Evolutionary conservation across 2,797 vertebrate species (phyloP).

Genomic region (Muraenolepis orangiensis): DNA sequence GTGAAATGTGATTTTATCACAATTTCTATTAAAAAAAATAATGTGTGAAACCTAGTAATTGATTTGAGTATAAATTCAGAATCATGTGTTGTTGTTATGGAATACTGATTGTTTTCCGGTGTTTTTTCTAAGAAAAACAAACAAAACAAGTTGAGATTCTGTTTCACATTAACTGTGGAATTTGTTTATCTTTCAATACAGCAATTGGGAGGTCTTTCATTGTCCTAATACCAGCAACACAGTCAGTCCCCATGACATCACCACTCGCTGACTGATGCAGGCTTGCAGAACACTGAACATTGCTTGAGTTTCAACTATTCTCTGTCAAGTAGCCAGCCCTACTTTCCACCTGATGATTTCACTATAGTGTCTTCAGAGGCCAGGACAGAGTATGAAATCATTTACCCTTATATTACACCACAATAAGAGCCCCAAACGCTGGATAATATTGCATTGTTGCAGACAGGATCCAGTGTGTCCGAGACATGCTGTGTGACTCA

Average conservation of each 20-base stretch:
- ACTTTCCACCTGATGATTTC: neutral
- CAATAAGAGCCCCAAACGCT: slow-evolving; percentile 18
- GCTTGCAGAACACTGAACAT: neutral
- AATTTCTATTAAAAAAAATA: neutral
- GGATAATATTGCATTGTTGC: slow-evolving; percentile 35
- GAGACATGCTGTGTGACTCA: slow-evolving; percentile 44
- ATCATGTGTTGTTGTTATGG: neutral
- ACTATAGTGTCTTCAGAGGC: neutral
- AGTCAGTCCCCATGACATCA: slow-evolving; percentile 7
- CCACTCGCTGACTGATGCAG: slow-evolving; percentile 18
- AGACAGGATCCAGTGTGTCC: slow-evolving; percentile 26
- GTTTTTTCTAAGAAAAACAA: neutral
- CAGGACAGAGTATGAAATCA: neutral
- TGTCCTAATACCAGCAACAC: slow-evolving; percentile 22
- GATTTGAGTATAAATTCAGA: neutral
- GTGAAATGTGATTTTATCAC: neutral
- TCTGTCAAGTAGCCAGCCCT: slow-evolving; percentile 11
- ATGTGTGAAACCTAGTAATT: neutral
- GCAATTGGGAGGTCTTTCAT: neutral
- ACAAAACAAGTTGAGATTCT: slow-evolving; percentile 10
- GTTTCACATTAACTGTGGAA: slow-evolving; percentile 30
- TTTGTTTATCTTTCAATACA: slow-evolving; percentile 4
- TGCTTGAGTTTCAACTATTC: slow-evolving; percentile 8
- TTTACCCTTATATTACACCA: neutral
- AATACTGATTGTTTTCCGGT: neutral